Base-by-base conservation (phyloP, 2,797 vertebrate genomes). In the Cetoscarus ocellatus region DNA sequence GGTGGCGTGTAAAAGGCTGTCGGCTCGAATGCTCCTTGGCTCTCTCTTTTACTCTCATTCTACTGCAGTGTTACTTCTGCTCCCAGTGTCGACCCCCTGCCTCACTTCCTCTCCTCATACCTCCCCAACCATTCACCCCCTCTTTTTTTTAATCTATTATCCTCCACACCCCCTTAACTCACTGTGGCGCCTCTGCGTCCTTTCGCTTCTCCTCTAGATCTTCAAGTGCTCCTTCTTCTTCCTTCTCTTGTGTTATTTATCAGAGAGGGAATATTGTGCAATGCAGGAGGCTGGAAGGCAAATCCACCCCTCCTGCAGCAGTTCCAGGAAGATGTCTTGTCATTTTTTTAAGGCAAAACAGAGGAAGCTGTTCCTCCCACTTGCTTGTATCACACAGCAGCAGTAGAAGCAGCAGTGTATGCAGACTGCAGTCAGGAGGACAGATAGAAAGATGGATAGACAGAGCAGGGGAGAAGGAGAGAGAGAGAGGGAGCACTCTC, bases 351-450 rank as follows among this genome's bases (percentile, higher is more conserved):
- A 79, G 35, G 34, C 54, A 78, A 77, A 81, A 84, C 55, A 77
- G 77, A 62, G 60, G 67, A 73, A 77, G 69, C 72, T 77, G 83
- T 73, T 88, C 87, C 86, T 86, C 88, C 78, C 77, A 83, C 89
- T 85, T 36, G 44, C 63, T 67, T 45, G 45, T 75, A 78, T 77
- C 80, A 72, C 59, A 51, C 70, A 83, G 73, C 80, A 80, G 73
- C 83, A 85, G 73, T 72, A 77, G 77, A 65, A 73, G 63, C 76
- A 77, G 80, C 79, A 75, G 70, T 63, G 83, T 72, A 78, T 84
- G 82, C 82, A 91, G 81, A 88, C 89, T 90, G 91, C 91, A 86
- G 90, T 88, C 70, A 84, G 77, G 67, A 77, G 77, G 79, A 87
- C 61, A 75, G 86, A 90, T 67, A 61, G 80, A 90, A 74, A 78